Percentiles rank a stretch among this genome's conserved stretches.
These are phyloP conservation scores for Horisme vitalbata DNA, from an alignment of 2,888 invertebrate genomes.

Conservation along the genomic window DNA sequence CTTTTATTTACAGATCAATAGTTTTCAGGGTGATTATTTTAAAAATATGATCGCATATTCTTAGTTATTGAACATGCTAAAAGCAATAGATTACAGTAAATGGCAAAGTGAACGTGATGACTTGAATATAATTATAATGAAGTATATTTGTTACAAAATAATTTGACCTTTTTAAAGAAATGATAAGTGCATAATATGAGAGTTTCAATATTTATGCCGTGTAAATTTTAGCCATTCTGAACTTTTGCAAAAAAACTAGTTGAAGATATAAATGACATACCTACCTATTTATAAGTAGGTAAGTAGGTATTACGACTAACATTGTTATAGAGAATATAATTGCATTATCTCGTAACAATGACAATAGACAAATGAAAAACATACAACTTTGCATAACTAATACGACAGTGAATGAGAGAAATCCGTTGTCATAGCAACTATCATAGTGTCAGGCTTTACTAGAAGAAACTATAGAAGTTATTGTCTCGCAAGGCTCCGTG, in stretches of 20 bases:
- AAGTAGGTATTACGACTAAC: no score
- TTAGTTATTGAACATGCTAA: no score
- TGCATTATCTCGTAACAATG: conserved; percentile 18
- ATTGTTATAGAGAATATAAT: no score
- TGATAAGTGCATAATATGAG: no score
- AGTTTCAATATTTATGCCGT: no score
- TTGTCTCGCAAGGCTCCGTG: conserved; percentile 58
- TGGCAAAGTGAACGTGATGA: not conserved
- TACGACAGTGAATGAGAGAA: conserved; percentile 32
- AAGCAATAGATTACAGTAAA: conserved; percentile 2
- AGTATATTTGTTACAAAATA: conserved; percentile 7
- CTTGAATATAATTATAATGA: not conserved
- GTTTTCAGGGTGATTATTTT: no score
- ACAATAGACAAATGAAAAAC: conserved; percentile 9
- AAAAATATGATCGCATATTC: no score
- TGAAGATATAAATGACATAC: no score
- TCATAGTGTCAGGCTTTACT: conserved; percentile 32
- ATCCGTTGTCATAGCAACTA: conserved; percentile 21
- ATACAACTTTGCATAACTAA: conserved; percentile 26
- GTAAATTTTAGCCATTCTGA: no score
- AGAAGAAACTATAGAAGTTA: conserved; percentile 42
- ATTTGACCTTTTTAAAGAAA: conserved; percentile 8
- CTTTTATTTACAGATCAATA: no score
- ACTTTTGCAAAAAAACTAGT: no score
- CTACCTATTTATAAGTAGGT: no score